These are phyloP conservation scores for Sinohyriopsis cumingii DNA, from an alignment of 2,888 invertebrate species.

Conservation along the genomic window DNA sequence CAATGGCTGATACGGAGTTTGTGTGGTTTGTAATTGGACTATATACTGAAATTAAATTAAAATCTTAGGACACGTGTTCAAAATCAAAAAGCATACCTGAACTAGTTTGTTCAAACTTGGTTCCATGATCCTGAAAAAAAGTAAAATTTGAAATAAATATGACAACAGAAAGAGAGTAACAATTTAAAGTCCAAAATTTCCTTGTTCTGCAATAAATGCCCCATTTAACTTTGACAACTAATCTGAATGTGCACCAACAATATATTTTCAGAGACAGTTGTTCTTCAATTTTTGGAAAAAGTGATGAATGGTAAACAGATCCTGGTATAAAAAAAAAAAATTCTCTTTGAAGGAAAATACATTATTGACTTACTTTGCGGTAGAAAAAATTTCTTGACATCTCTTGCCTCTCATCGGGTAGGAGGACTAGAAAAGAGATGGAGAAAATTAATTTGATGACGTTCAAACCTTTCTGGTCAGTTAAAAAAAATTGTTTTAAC, in stretches of 20 bases:
- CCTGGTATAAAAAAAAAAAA: neutral
- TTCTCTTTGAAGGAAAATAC: constrained; percentile 2
- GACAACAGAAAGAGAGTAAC: neutral
- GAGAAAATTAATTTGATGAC: constrained; percentile 37
- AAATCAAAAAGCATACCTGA: constrained; percentile 44
- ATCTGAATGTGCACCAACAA: too few relatives aligned
- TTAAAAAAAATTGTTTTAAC: neutral
- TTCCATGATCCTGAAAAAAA: constrained; percentile 74
- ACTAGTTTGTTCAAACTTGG: constrained; percentile 78
- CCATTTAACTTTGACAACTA: too few relatives aligned
- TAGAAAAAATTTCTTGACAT: constrained; percentile 86
- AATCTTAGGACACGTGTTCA: neutral
- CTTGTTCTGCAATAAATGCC: too few relatives aligned
- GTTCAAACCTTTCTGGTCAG: neutral
- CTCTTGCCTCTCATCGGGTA: constrained; percentile 84
- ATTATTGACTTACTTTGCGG: constrained; percentile 73
- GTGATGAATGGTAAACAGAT: neutral
- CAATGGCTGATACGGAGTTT: too few relatives aligned
- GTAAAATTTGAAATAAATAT: neutral
- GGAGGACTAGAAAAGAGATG: constrained; percentile 76
- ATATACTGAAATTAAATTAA: neutral
- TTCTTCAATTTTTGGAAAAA: too few relatives aligned
- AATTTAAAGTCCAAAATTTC: too few relatives aligned
- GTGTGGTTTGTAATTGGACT: too few relatives aligned
- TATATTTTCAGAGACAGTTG: too few relatives aligned